Base-by-base conservation (phyloP, 1,140 invertebrate species). In the Notospermus geniculatus region DNA sequence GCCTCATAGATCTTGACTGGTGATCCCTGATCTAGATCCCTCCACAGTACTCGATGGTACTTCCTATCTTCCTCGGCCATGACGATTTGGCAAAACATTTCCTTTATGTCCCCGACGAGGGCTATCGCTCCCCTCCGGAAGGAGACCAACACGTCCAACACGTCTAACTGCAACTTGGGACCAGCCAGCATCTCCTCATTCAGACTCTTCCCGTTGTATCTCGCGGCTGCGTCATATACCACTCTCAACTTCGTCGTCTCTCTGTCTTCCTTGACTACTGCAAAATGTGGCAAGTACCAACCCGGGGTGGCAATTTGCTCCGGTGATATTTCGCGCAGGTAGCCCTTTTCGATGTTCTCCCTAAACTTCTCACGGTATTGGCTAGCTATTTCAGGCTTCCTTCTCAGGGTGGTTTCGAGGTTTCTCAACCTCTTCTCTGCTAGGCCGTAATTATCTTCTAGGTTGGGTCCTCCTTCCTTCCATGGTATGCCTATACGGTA, bases 281-380 rank as follows among this genome's bases (percentile, higher is more conserved):
- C 56, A 41, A 67, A 67, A 46, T 67, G 58, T 28, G 65, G 65
- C 39, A 63, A 28, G n/a, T 59, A 60, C 64, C 60, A 66, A 19
- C 19, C 46, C 9, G n/a, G n/a, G 9, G 54, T 2, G 15, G 41
- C 39, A 19, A 43, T 23, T 30, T 27, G 5, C 17, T 55, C 54
- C 9, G 5, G 5, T 5, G 17, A 11, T 27, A 55, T 2, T 27
- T 55, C 27, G 2, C 54, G 2, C 9, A 55, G 9, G 28, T 55
- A 55, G 9, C 28, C 22, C 28, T 55, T 55, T n/a, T 23, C 54
- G 22, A 27, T 29, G 27, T 55, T 27, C 17, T n/a, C 5, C 2
- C n/a, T 30, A n/a, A 55, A n/a, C 19, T 29, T 59, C 1, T 29
- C 28, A 22, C 23, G 1, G 53, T 64, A 64, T 4, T 2, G 22